Evolutionary conservation across 2,797 vertebrate species (phyloP).

Genomic region (Threskiornis aethiopicus): DNA sequence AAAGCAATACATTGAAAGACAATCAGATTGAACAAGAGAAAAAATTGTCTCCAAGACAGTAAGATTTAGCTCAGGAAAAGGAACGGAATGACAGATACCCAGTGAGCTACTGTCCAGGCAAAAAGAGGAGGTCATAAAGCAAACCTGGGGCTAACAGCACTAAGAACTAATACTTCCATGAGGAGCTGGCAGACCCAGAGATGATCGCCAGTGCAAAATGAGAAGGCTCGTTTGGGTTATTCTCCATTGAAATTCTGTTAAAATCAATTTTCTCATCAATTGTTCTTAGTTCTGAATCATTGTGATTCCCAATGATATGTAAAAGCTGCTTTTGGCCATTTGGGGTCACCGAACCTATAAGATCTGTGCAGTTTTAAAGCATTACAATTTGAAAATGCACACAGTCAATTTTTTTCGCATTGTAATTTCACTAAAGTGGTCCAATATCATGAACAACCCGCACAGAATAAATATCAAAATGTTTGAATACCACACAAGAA

Average conservation of each 20-base stretch:
- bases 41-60: neutral
- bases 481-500: neutral
- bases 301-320: conserved; percentile 15
- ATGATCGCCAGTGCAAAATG: neutral
- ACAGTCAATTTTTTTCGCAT: neutral
- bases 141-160: neutral
- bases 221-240: neutral
- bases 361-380: neutral
- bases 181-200: neutral
- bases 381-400: neutral
- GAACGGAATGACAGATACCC: neutral
- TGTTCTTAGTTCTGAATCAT: neutral
- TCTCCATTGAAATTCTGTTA: neutral
- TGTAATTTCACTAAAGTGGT: conserved; percentile 11
- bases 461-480: neutral
- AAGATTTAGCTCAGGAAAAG: neutral
- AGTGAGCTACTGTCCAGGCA: neutral
- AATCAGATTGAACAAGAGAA: neutral
- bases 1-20: neutral
- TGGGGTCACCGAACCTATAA: neutral
- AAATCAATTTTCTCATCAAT: conserved; percentile 33
- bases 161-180: neutral
- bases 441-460: neutral
- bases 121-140: neutral
- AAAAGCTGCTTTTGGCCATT: conserved; percentile 32